phyloP scores from a whole-genome alignment of 2,797 vertebrate species.

The Tragelaphus eurycerus region DNA sequence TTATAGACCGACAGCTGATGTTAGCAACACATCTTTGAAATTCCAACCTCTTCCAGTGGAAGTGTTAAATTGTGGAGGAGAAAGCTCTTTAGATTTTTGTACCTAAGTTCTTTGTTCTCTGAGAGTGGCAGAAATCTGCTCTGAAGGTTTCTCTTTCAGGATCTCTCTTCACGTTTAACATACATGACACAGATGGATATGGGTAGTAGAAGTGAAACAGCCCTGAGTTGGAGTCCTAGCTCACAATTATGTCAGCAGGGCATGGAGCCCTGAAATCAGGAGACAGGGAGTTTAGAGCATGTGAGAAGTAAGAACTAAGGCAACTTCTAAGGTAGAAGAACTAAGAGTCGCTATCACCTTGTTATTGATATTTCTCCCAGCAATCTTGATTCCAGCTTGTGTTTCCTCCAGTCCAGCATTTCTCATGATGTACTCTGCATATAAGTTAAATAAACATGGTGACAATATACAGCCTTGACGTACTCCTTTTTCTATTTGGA shows the following conservation, averaged over 20 bases:
- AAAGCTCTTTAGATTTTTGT: background rate
- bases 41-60: background rate
- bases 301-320: background rate
- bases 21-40: background rate
- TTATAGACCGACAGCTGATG: background rate
- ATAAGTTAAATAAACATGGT: no score
- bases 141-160: background rate
- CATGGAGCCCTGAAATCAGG: background rate
- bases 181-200: background rate
- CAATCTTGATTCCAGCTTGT: no score
- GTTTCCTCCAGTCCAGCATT: no score
- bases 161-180: background rate
- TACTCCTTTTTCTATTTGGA: no score
- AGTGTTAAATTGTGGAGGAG: background rate
- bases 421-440: no score
- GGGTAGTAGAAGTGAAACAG: background rate
- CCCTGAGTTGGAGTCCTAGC: background rate
- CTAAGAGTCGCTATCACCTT: background rate
- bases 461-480: no score
- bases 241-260: background rate
- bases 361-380: no score
- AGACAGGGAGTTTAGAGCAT: background rate
- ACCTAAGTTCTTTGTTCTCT: background rate
- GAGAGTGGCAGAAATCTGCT: background rate
- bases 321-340: background rate